Base-by-base conservation (phyloP, 2,113 vertebrate species). In the Mastomys natalensis region DNA sequence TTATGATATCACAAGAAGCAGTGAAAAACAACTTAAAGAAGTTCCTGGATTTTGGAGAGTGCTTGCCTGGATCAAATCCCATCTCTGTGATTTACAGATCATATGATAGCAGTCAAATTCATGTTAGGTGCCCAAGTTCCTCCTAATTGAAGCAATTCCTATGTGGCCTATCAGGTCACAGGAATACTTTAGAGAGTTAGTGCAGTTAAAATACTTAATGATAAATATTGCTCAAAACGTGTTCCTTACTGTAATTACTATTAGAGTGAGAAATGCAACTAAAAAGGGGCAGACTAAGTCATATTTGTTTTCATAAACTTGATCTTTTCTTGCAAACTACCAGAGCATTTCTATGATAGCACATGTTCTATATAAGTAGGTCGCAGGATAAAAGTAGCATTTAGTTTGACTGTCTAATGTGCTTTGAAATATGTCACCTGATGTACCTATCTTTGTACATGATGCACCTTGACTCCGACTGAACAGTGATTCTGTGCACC, bases 361-460 rank as follows among this genome's bases (percentile, higher is more conserved):
- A 29, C 19, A 2, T 78, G 85, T 78, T 73, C 43, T 88, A 4
- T 87, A 72, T 80, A 90, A 55, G 15, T 58, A 88, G 43, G 16
- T 95, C 80, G 55, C 58, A 92, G 74, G 24, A 87, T 48, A 96
- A 37, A 80, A 10, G 55, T 64, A n/a, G 89, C 85, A 64, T 21
- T 12, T 74, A 88, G 85, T 86, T 82, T 51, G 45, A 55, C 31
- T 76, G 11, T 80, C 43, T 86, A 6, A 21, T 82, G 24, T 40
- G 19, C 37, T 92, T 88, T 53, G 37, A 19, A 87, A 74, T 80
- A 60, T 6, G 55, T 82, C 51, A 5, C 3, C 34, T 76, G 31
- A 26, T 72, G 11, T 10, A 66, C 19, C 16, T 22, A 24, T 66
- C 43, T 89, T 89, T 37, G 29, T 34, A 76, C 68, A 40, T 78